These are phyloP conservation scores for Tenualosa ilisha DNA, from an alignment of 2,797 vertebrate genomes.

Conservation along the genomic window DNA sequence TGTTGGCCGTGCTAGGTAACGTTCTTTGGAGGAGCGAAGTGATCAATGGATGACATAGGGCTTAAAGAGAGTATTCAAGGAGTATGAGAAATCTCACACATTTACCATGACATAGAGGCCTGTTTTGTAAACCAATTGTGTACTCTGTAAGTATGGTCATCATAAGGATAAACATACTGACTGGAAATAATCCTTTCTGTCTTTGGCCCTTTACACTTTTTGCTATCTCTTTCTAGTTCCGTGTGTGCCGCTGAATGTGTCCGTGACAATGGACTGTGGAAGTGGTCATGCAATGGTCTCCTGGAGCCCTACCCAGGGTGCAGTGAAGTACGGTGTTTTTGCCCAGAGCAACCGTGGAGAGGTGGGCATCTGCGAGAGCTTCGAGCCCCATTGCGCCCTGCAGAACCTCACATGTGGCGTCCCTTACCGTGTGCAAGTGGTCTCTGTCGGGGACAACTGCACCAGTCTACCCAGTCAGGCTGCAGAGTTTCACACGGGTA, in stretches of 20 bases:
- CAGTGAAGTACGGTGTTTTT: slow-evolving; percentile 61
- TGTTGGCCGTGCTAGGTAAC: too few species aligned
- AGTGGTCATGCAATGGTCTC: slow-evolving; percentile 61
- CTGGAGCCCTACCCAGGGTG: slow-evolving; percentile 70
- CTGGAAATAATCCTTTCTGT: not conserved
- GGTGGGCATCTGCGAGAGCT: slow-evolving; percentile 55
- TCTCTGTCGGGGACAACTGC: slow-evolving; percentile 67
- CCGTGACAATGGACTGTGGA: slow-evolving; percentile 61
- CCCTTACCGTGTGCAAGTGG: slow-evolving; percentile 66
- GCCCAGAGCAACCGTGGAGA: slow-evolving; percentile 51
- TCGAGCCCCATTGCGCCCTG: slow-evolving; percentile 56
- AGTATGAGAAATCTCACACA: too few species aligned
- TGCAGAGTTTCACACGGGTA: slow-evolving; percentile 68
- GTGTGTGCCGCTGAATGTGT: slow-evolving; percentile 71
- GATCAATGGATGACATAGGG: too few species aligned
- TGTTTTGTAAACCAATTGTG: not conserved
- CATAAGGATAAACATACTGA: not conserved
- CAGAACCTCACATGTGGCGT: slow-evolving; percentile 68
- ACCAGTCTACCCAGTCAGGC: slow-evolving; percentile 70
- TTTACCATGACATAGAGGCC: not conserved
- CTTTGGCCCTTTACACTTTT: not conserved
- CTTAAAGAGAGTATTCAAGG: too few species aligned
- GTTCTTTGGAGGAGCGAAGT: too few species aligned
- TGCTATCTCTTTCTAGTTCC: slow-evolving; percentile 62
- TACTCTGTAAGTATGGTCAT: not conserved